Base-by-base conservation (phyloP, 2,797 vertebrate species). In the Numenius phaeopus region DNA sequence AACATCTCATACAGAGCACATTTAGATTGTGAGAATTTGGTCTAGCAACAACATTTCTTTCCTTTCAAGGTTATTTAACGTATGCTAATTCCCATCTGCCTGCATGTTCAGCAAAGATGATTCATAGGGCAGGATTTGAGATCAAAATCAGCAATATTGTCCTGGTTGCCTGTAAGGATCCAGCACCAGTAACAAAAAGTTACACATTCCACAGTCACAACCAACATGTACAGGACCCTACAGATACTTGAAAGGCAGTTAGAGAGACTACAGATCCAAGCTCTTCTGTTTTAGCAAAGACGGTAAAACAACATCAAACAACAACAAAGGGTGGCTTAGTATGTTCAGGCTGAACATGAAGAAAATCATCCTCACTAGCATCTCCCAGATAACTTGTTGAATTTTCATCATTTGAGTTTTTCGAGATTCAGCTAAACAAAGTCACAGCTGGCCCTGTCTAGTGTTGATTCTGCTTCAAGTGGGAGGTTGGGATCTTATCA, bases 131-230 rank as follows among this genome's bases (percentile, higher is more conserved):
- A 70, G 5, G 4, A 77, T 65, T 49, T 75, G 39, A 81, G 39
- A 77, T 14, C 6, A 57, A 69, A 83, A 54, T 32, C n/a, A 47
- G 4, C 5, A 26, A 2, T 40, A 30, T 26, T 65, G 0, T 40
- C 11, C 17, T 52, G 5, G 1, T 52, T 89, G 2, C 14, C 16
- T 37, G 19, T n/a, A 52, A 83, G 4, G 5, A 29, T 52, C 15
- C 11, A 24, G 12, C 22, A 30, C 9, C 37, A 83, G 29, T 14
- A 71, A 6, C 2, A 2, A 79, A 82, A 84, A 57, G 3, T n/a
- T 32, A 14, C 0, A 0, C 3, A 32, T 64, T 72, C 5, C 9
- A 64, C 17, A 61, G 6, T 20, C 37, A 72, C 17, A 61, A 24
- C 3, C 10, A 65, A 5, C 5, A 27, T 1, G 0, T 22, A 19